Evolutionary conservation across 2,113 vertebrate species (phyloP).

Genomic region (Mohoua ochrocephala): DNA sequence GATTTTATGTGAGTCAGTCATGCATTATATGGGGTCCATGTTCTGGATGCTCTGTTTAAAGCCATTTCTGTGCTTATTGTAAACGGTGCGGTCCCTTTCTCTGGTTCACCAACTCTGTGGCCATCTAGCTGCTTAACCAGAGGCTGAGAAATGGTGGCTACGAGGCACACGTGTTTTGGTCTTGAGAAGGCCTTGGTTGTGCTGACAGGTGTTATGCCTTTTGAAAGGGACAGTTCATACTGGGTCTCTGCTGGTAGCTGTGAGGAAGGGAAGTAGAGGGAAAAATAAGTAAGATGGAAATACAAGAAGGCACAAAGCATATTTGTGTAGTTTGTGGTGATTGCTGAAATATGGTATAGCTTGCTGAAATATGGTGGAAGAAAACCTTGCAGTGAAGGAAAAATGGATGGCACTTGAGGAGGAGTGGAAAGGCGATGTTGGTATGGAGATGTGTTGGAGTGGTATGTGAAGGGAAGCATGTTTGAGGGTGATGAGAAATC

Average conservation of each 20-base stretch:
- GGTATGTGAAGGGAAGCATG: not conserved
- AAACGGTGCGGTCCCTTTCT: not conserved
- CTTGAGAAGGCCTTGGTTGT: not conserved
- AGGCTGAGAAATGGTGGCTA: not conserved
- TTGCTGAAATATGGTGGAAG: not conserved
- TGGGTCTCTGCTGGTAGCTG: not conserved
- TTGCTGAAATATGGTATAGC: not conserved
- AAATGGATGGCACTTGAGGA: not conserved
- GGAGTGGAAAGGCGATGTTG: not conserved
- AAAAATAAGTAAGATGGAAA: not conserved
- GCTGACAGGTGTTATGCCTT: not conserved
- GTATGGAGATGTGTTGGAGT: not conserved
- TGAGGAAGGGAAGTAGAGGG: not conserved
- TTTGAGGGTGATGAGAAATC: not conserved
- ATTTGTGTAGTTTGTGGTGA: not conserved
- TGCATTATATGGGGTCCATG: not conserved
- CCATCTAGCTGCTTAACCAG: not conserved
- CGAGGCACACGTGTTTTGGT: accelerated
- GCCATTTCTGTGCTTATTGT: not conserved
- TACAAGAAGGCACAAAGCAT: not conserved
- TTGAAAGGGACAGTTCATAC: not conserved
- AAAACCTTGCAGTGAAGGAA: not conserved
- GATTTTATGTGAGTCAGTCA: not conserved
- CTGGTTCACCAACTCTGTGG: not conserved
- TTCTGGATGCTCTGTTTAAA: not conserved